These are phyloP conservation scores for Galbula dea DNA, from an alignment of 2,113 vertebrate species.

Conservation along the genomic window DNA sequence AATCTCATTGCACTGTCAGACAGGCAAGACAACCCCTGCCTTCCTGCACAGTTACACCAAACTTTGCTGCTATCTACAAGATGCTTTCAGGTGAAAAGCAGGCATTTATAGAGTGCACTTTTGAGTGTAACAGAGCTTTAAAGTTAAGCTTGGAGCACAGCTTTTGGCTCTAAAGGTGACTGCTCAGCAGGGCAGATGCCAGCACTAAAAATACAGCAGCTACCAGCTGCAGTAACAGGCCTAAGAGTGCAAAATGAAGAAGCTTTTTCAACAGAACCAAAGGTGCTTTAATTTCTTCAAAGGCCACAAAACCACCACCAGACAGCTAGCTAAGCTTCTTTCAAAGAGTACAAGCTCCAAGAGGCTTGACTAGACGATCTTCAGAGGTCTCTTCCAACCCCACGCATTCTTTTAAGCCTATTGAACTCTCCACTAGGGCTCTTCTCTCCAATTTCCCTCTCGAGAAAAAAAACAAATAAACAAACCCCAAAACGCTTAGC, in stretches of 20 bases:
- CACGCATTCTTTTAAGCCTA: too few relatives aligned
- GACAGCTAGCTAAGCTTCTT: too few relatives aligned
- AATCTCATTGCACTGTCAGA: fast-evolving
- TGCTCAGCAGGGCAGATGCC: neutral
- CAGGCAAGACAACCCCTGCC: fast-evolving
- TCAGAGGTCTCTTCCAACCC: too few relatives aligned
- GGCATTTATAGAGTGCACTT: neutral
- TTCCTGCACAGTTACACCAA: fast-evolving
- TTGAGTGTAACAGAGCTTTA: neutral
- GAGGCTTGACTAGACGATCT: too few relatives aligned
- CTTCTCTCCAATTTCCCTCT: too few relatives aligned
- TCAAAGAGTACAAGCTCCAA: neutral
- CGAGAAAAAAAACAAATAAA: too few relatives aligned
- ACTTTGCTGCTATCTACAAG: neutral
- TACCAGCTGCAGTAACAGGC: too few relatives aligned
- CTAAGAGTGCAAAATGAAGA: fast-evolving
- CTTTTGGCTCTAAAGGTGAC: neutral
- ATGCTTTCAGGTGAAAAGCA: too few relatives aligned
- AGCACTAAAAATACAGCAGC: too few relatives aligned
- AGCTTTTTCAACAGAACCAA: neutral
- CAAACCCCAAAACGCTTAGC: fast-evolving
- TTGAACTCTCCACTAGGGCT: fast-evolving
- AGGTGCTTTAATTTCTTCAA: fast-evolving
- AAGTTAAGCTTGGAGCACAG: neutral
- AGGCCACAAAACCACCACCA: fast-evolving